Evolutionary conservation across 2,797 vertebrate genomes (phyloP), one percentile per base, ranked within the genome.

Genomic region (Peromyscus attwateri): DNA sequence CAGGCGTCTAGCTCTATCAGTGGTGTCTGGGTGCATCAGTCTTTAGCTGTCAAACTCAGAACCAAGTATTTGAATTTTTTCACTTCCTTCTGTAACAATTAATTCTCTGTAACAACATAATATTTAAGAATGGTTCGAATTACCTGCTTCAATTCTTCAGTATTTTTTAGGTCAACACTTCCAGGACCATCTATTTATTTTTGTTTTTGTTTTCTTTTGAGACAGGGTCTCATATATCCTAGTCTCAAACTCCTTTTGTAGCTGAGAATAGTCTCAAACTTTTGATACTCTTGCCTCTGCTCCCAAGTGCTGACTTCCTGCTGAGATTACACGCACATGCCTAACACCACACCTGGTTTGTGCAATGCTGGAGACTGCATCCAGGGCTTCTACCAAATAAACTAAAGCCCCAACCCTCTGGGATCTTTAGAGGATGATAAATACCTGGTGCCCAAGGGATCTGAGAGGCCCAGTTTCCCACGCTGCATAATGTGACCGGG

Each of bases 11-110:
- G 8, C 55, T 87, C 60, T 66, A 25, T 52, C 57, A n/a, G 6
- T 7, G 19, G 23, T 25, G 25, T 60, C 90, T 34, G 17, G 37
- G 70, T 73, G 46, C n/a, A 49, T 80, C 52, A 80, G 80, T 71
- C 76, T 68, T 73, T 29, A 73, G 77, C 60, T 90, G 87, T 95
- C 70, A 82, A 95, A 88, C 23, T 95, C 76, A 87, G 40, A 96
- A 46, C 40, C 14, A 46, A 2, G 12, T 68, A 19, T 76, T 60
- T 62, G 11, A 19, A 31, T 27, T 46, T 62, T 77, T 89, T 34
- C 0, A 82, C 29, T n/a, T 83, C 77, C 84, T 16, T 70, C 87
- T 76, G 14, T 64, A 62, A 49, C 6, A 9, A 89, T 64, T 40
- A 84, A 68, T 14, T 68, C 12, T 68, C 31, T 34, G 29, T 16